phyloP scores from a whole-genome alignment of 2,113 vertebrate genomes.

The Colistium nudipinnis region DNA sequence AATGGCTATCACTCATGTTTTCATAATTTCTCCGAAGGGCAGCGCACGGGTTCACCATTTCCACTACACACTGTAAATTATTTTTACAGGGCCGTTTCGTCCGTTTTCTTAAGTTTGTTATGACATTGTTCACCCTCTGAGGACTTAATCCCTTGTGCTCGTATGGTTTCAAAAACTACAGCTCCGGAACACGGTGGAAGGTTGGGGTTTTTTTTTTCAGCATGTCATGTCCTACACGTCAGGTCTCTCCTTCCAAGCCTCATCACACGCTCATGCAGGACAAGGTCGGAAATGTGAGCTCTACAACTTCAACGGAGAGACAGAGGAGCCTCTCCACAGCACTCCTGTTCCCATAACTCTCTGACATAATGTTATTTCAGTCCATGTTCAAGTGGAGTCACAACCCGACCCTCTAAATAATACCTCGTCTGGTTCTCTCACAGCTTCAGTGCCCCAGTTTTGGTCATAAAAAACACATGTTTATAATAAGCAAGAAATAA shows the following conservation, averaged over 20 bases:
- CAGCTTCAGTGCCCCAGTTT: conserved; percentile 41
- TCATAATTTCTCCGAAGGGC: conserved; percentile 8
- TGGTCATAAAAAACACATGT: conserved; percentile 61
- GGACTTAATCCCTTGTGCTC: not conserved
- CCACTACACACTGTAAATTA: conserved; percentile 35
- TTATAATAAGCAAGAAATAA: conserved; percentile 49
- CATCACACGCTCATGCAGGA: conserved; percentile 16
- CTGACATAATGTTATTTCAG: conserved; percentile 75
- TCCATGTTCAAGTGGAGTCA: conserved; percentile 49
- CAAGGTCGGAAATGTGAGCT: conserved; percentile 34
- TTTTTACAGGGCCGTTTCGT: conserved; percentile 27
- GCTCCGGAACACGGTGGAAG: not conserved
- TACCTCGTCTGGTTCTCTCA: conserved; percentile 49
- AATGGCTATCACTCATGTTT: conserved; percentile 11
- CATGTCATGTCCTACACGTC: conserved; percentile 21
- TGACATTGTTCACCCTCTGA: conserved; percentile 8
- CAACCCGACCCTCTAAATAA: conserved; percentile 59
- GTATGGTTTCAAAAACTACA: conserved; percentile 31
- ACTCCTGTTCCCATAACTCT: conserved; percentile 67
- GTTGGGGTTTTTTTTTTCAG: conserved; percentile 21
- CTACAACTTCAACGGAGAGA: not conserved
- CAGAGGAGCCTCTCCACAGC: conserved; percentile 20
- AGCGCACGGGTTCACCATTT: not conserved
- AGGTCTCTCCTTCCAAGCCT: conserved; percentile 22
- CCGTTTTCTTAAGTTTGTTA: not conserved